These are phyloP conservation scores for Hemibagrus guttatus DNA, from an alignment of 2,797 vertebrate genomes.

Conservation along the genomic window DNA sequence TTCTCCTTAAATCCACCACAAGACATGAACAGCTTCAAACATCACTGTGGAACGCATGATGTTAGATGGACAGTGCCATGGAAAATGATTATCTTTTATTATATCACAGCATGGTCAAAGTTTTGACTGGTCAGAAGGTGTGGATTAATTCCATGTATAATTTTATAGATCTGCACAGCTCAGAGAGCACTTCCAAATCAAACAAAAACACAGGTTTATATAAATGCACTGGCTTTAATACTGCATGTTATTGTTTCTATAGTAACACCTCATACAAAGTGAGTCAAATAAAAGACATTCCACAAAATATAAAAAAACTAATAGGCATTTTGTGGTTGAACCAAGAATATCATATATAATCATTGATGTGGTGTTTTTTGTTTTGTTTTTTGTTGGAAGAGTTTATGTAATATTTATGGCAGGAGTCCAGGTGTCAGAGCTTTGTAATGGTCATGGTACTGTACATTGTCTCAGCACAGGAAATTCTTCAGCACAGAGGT, in stretches of 20 bases:
- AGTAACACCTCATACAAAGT: not conserved
- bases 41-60: conserved; percentile 7
- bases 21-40: conserved; percentile 2
- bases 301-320: not conserved
- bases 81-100: not conserved
- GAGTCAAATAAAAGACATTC: not conserved
- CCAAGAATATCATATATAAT: not conserved
- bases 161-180: not conserved
- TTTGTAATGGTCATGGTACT: not conserved
- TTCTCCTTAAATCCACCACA: not conserved
- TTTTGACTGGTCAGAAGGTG: not conserved
- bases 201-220: not conserved
- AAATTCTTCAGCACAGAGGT: not conserved
- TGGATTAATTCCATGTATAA: not conserved
- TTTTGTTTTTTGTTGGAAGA: not conserved
- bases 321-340: not conserved
- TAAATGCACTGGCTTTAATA: not conserved
- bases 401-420: not conserved
- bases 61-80: not conserved
- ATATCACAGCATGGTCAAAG: not conserved
- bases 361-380: not conserved
- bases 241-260: not conserved
- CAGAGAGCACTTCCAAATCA: not conserved
- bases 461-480: not conserved
- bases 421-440: too few species aligned